These are phyloP conservation scores for Seira musarum DNA, from an alignment of 2,888 invertebrate species.

Conservation along the genomic window DNA sequence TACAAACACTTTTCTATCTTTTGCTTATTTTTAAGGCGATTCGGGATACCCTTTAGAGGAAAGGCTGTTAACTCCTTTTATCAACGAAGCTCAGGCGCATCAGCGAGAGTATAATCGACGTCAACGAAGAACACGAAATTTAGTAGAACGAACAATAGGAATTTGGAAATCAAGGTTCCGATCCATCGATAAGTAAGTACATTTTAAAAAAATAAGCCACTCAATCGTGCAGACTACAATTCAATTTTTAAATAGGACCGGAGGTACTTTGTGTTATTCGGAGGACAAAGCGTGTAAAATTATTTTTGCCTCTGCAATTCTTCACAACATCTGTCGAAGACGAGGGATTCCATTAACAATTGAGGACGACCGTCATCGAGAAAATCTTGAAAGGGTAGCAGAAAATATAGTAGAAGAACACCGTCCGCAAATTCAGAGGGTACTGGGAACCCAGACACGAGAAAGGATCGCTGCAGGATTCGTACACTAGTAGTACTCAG, in stretches of 20 bases:
- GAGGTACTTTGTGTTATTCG: constrained; percentile 38
- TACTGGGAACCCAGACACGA: not conserved
- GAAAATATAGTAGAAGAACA: not conserved
- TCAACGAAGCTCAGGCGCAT: not conserved
- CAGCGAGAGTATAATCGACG: constrained; percentile 6
- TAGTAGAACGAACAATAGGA: constrained; percentile 41
- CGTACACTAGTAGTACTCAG: not conserved
- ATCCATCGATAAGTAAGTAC: constrained; percentile 30
- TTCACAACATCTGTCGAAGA: constrained; percentile 39
- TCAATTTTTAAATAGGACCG: constrained; percentile 33
- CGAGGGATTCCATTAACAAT: constrained; percentile 17
- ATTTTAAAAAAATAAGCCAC: not conserved
- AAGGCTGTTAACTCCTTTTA: constrained; percentile 21
- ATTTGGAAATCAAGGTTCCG: constrained; percentile 45
- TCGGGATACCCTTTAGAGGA: constrained; percentile 26
- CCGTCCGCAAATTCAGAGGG: not conserved
- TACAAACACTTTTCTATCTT: constrained; percentile 1
- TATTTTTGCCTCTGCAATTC: constrained; percentile 22
- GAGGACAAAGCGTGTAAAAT: constrained; percentile 38
- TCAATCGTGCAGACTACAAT: no score
- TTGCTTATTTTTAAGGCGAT: constrained; percentile 27
- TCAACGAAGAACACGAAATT: not conserved
- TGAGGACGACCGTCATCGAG: constrained; percentile 27
- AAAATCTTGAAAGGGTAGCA: not conserved
- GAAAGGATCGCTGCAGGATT: not conserved